Evolutionary conservation across 2,797 vertebrate species (phyloP), one percentile per base, ranked within the genome.

Genomic region (Catharus ustulatus): DNA sequence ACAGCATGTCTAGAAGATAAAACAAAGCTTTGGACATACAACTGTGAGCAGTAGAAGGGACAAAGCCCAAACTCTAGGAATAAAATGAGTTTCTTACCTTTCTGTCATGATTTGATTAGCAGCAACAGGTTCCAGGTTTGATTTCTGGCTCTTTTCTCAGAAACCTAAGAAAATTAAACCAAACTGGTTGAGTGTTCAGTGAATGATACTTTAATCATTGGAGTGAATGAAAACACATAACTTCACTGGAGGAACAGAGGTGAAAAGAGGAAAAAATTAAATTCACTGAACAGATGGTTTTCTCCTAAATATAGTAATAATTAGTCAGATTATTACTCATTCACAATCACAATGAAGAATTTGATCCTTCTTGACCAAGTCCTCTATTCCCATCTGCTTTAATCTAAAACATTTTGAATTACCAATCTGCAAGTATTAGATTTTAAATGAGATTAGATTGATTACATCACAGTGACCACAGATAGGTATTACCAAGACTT

Each of bases 151-250:
- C 55, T 87, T 18, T 36, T 79, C 27, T 92, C 59, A 87, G 36
- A 93, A 84, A 89, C 21, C 45, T 69, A 61, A 26, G 77, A 78
- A 95, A 89, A 89, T 88, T 21, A 93, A 94, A 86, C 17, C 43
- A 84, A 82, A 90, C 17, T 23, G 4, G 10, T 40, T 88, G 67
- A 89, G 38, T 62, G 62, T 34, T 91, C n/a, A 61, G 26, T 61
- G 58, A 84, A 74, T 15, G n/a, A 77, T 62, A 66, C 36, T 80
- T 89, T 87, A 38, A 83, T 71, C 52, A 76, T 80, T 71, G 45
- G 48, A 77, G 42, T 48, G 59, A 94, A 83, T 43, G 32, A 87
- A 80, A 89, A 83, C 38, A 11, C 4, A 3, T 36, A 94, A 69
- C 30, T 82, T 84, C 13, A 43, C 68, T 67, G 34, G 38, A 67